Base-by-base conservation (phyloP, 2,113 vertebrate species). In the Tachysurus vachellii region DNA sequence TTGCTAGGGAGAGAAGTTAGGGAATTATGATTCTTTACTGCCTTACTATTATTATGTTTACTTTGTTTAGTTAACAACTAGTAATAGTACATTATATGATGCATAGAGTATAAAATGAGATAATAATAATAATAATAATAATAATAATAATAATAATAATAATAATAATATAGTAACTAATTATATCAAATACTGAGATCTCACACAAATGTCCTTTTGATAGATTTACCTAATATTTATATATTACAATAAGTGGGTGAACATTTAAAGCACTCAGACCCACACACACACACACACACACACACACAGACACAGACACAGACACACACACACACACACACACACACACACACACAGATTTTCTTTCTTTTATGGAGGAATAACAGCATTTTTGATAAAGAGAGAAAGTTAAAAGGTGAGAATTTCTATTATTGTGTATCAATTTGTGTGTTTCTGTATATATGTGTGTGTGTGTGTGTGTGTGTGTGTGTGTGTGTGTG, bases 301-400 rank as follows among this genome's bases (percentile, higher is more conserved):
- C 66, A 70, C 28, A 70, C 64, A 68, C 64, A 71, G 13, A 14
- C 66, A 36, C 19, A 44, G 1, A 36, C 36, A 36, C 36, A 36
- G 1, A 36, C 36, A 36, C 36, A 36, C 36, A 36, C 36, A 36
- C 36, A 36, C 36, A 36, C 36, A 36, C 36, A 36, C 36, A 36
- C 36, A 36, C 36, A 36, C 36, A 36, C 36, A 36, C 36, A 36
- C 36, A 36, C 36, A 36, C 2, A 36, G 1, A 47, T 53, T 53
- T 77, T 77, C 50, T 77, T 77, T 70, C 89, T 90, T 87, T 80
- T 8, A 21, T 57, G 53, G 54, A 80, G 79, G 23, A 59, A 59
- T 80, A 80, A 36, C 28, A 59, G 10, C 59, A 80, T 54, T 42
- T 80, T 59, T 28, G 54, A 42, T 59, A 59, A 54, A 59, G 54